Conservation (phyloP, 2,797 vertebrate genomes). For the Microctenopoma stevenorrisi region DNA sequence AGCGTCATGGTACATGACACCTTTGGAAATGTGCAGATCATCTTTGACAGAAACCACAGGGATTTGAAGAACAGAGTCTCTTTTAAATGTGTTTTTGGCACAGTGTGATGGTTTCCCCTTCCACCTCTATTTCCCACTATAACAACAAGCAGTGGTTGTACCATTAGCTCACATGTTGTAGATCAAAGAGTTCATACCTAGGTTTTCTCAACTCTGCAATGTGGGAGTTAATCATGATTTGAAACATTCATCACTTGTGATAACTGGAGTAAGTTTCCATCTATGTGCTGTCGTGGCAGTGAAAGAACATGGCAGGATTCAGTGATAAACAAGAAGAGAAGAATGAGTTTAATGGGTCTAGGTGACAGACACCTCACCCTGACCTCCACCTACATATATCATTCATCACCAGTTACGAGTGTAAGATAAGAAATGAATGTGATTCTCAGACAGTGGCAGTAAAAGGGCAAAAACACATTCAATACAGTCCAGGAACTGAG, state of each 20-base stretch:
- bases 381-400: conserved; percentile 34
- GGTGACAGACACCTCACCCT: conserved; percentile 33
- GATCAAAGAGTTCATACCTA: conserved; percentile 27
- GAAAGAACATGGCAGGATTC: neutral
- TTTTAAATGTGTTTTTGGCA: conserved; percentile 56
- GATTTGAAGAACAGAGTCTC: conserved; percentile 16
- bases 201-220: conserved; percentile 8
- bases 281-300: conserved; percentile 3
- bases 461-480: neutral
- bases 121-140: neutral
- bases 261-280: conserved; percentile 42
- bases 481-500: neutral
- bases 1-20: conserved; percentile 46
- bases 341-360: conserved; percentile 45
- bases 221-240: conserved; percentile 39
- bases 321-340: conserved; percentile 35
- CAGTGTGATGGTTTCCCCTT: neutral
- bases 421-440: conserved; percentile 9
- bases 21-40: conserved; percentile 50
- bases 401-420: conserved; percentile 54
- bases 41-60: conserved; percentile 37
- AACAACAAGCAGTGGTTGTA: conserved; percentile 14
- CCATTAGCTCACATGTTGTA: conserved; percentile 24
- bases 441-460: neutral
- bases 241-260: conserved; percentile 47